phyloP scores from a whole-genome alignment of 2,113 vertebrate species.

The Lanius ludovicianus region DNA sequence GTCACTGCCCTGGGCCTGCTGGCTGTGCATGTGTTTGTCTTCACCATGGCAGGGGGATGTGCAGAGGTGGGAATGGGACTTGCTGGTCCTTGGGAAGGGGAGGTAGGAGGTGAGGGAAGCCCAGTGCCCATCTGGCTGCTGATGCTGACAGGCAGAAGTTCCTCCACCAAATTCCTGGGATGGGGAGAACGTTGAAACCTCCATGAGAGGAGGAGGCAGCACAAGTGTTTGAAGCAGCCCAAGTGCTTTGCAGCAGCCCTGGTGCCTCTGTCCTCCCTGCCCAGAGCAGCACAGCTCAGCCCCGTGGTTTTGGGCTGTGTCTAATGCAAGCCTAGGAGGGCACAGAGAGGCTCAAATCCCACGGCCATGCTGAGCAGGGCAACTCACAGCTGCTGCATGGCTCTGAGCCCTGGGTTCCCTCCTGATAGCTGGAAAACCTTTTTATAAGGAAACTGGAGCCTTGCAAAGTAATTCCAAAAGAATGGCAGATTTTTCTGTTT shows the following conservation, averaged over 20 bases:
- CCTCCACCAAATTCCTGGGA: background rate
- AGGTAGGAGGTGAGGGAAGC: background rate
- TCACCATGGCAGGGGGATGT: background rate
- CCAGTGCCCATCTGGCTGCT: background rate
- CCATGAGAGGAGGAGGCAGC: background rate
- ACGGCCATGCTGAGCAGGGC: background rate
- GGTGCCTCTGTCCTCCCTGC: background rate
- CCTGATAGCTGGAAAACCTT: background rate
- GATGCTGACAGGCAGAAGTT: rapidly evolving
- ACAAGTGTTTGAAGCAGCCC: background rate
- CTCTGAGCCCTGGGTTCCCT: background rate
- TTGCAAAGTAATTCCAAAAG: background rate
- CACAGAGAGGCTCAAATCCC: background rate
- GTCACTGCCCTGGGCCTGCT: background rate
- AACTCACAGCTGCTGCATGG: background rate
- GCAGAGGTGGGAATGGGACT: background rate
- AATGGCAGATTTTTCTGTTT: background rate
- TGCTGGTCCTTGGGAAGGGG: rapidly evolving
- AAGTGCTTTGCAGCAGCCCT: background rate
- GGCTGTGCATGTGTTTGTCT: background rate
- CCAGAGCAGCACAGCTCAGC: background rate
- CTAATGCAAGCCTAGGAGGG: background rate
- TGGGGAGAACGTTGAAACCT: background rate
- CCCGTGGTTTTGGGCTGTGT: rapidly evolving
- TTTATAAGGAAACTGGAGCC: background rate